Evolutionary conservation across 2,888 invertebrate genomes (phyloP), one percentile per base, ranked within the genome.

Genomic region (Allophyes oxyacanthae): DNA sequence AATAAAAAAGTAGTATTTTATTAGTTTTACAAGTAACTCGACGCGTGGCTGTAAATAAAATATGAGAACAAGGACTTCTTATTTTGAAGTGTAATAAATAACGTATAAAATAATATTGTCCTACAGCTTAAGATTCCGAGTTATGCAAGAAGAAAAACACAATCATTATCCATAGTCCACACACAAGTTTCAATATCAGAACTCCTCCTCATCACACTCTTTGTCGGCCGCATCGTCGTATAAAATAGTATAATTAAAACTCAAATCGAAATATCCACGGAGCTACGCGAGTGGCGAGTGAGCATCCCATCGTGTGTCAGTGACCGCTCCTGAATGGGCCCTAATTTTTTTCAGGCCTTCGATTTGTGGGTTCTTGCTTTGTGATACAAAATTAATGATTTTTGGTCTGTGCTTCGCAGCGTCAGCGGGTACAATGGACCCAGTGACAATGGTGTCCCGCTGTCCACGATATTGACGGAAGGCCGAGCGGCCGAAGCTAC

Each of bases 381-480:
- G 94, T 92, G 92, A 86, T 92, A 88, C 84, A 89, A 91, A 93
- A 94, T 94, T 94, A 94, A 94, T 94, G 94, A 93, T 92, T 94
- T 92, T 90, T 90, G 90, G 92, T 89, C 92, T 91, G 90, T 86
- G 88, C 89, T 87, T 82, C 83, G 86, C 83, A 82, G 85, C 86
- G 86, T 85, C 85, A 81, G 86, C 70, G 79, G 75, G 83, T 70
- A 93, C 92, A 92, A 93, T 88, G 82, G 88, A 44, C 44, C 53
- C 79, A 88, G 86, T 89, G 90, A 94, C 94, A 94, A 94, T 88
- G 90, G 92, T 88, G 89, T 81, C 94, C 94, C 92, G 94, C 93
- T 92, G 94, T 89, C 93, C 87, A 79, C 84, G 83, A 89, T 92
- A 94, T 92, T 89, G 90, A 92, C 91, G 90, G 91, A 87, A 88